A percentile compares a stretch with the other conserved stretches of the same genome.
Conservation (phyloP, 2,797 vertebrate genomes). For the Corythornis leucogaster region DNA sequence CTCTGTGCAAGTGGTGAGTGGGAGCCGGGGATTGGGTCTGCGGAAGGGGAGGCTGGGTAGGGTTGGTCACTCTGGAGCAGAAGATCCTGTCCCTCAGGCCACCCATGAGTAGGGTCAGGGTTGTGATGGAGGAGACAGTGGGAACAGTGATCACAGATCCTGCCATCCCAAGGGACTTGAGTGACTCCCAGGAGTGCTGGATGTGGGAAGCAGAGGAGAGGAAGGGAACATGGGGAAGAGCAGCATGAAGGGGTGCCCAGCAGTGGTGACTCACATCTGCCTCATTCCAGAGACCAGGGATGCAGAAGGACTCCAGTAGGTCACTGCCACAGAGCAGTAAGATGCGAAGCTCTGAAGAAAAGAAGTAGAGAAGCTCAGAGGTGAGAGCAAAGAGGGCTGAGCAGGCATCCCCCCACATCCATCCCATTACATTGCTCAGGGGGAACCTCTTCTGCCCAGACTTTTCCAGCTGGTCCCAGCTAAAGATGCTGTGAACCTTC, state of each 20-base stretch:
- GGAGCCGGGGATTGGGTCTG: neutral
- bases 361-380: neutral
- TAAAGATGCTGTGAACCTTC: neutral
- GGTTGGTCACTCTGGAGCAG: neutral
- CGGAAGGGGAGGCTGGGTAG: neutral
- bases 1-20: neutral
- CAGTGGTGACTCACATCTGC: constrained; percentile 88
- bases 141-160: neutral
- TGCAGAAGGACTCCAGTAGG: constrained; percentile 97
- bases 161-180: neutral
- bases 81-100: neutral
- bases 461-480: neutral
- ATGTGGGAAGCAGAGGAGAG: neutral
- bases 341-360: constrained; percentile 89
- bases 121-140: neutral
- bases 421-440: fast-evolving
- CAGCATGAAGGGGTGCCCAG: neutral
- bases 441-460: neutral
- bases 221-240: neutral
- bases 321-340: constrained; percentile 97
- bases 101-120: neutral
- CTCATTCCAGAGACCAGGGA: constrained; percentile 98
- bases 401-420: too few relatives aligned
- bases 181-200: neutral
- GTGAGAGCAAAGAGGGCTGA: neutral